Evolutionary conservation across 37 sponge, comb jelly and placozoan genomes (phyloP).

Genomic region (Amphimedon queenslandica): DNA sequence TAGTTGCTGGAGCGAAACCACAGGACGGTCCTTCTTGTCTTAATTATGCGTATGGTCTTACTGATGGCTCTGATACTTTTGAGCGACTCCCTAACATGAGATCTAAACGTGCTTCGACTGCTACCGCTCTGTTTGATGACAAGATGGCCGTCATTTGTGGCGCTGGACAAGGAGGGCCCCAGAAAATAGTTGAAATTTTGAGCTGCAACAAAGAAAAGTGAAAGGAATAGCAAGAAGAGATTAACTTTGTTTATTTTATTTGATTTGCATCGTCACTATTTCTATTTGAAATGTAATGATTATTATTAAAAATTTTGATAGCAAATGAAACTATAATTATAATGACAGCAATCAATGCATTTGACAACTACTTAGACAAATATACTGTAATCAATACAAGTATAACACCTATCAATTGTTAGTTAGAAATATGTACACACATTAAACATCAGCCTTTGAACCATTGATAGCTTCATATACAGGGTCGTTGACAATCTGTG

Average conservation of each 20-base stretch:
- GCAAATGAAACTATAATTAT: neutral
- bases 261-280: neutral
- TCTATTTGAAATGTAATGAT: neutral
- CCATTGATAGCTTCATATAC: too few relatives aligned
- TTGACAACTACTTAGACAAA: too few relatives aligned
- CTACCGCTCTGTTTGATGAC: conserved; percentile 33
- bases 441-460: too few relatives aligned
- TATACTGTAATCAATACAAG: too few relatives aligned
- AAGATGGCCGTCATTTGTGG: conserved; percentile 59
- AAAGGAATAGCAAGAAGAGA: neutral
- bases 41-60: neutral
- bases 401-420: too few relatives aligned
- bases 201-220: too few relatives aligned
- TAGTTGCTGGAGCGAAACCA: neutral
- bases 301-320: neutral
- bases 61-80: neutral
- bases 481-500: too few relatives aligned
- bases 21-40: neutral
- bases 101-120: conserved; percentile 34
- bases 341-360: too few relatives aligned
- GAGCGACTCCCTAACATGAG: conserved; percentile 33
- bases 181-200: conserved; percentile 39
- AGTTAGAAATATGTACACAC: too few relatives aligned
- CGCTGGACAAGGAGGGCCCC: conserved; percentile 63
- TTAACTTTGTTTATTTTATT: neutral